Conservation (phyloP, 2,888 invertebrate genomes). For the Argyresthia goedartella region DNA sequence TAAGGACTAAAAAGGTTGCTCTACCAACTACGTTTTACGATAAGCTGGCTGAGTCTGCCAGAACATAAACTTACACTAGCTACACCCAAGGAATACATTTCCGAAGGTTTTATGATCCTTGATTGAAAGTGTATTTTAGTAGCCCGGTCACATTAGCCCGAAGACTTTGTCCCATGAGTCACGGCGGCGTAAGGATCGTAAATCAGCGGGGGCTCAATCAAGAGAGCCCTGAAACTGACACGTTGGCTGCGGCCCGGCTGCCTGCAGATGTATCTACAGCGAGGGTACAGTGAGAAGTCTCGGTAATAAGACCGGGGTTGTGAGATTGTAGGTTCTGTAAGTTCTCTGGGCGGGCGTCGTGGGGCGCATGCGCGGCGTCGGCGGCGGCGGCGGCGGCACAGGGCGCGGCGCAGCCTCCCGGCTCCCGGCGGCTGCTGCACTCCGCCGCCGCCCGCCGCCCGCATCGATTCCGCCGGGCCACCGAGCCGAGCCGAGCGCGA, state of each 20-base stretch:
- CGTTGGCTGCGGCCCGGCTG: slow-evolving; percentile 14
- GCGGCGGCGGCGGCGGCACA: slow-evolving; percentile 24
- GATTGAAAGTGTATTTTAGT: background rate
- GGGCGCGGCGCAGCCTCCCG: slow-evolving; percentile 56
- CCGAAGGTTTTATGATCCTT: background rate
- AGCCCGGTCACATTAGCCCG: background rate
- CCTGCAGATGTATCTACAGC: background rate
- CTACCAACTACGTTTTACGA: no score
- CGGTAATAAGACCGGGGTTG: background rate
- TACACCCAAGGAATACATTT: background rate
- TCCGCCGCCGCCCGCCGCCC: slow-evolving; percentile 68
- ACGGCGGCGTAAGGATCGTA: slow-evolving; percentile 23
- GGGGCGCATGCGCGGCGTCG: slow-evolving; percentile 16
- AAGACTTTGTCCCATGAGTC: background rate
- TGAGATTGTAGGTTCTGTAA: background rate
- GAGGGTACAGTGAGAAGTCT: background rate
- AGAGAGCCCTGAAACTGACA: slow-evolving; percentile 19
- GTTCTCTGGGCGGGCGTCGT: slow-evolving; percentile 7
- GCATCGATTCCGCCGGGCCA: slow-evolving; percentile 63
- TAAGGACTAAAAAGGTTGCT: no score
- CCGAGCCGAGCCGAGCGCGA: no score
- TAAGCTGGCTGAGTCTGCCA: no score
- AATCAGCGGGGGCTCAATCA: slow-evolving; percentile 53
- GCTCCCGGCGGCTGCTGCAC: slow-evolving; percentile 52
- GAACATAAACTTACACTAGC: background rate